Evolutionary conservation across 2,888 invertebrate genomes (phyloP), one percentile per base, ranked within the genome.

Genomic region (Acronicta leporina): DNA sequence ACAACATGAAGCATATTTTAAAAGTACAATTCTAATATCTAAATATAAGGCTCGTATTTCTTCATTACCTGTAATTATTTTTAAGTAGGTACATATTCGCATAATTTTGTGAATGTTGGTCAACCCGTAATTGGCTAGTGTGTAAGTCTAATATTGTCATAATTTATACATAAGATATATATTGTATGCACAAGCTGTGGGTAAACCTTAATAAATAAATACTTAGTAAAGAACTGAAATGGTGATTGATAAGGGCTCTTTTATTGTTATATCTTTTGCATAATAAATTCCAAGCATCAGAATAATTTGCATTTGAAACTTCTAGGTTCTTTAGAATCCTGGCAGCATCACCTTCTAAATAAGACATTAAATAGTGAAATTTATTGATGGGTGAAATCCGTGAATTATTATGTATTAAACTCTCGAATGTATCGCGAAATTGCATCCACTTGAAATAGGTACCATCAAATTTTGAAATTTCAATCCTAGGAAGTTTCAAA

Each of bases 401-500:
- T 5, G 53, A 41, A 43, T 77, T 79, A 5, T 71, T 68, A 42
- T 80, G 78, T n/a, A 77, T 61, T n/a, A 80, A 42, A 35, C 4
- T 47, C 10, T 42, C 52, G 44, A 63, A 75, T 0, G 71, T 73
- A 20, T 78, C 76, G 1, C 72, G 63, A 47, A 75, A 78, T 20
- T 75, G 71, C 7, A 78, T 50, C 73, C 75, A 75, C 6, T 63
- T 65, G 41, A 75, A 73, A 53, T 70, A 70, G 15, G 70, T n/a
- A 0, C 78, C 78, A 35, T 76, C 68, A 66, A 75, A 78, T 48
- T 70, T 74, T 0, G 68, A n/a, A 30, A 76, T 73, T 58, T 73
- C 57, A 10, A 76, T 73, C 45, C 67, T 61, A n/a, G 71, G 75
- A n/a, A 78, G 49, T 43, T 68, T 70, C 20, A 75, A 40, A 20